These are phyloP conservation scores for Dallia pectoralis DNA, from an alignment of 2,797 vertebrate species.

Conservation along the genomic window DNA sequence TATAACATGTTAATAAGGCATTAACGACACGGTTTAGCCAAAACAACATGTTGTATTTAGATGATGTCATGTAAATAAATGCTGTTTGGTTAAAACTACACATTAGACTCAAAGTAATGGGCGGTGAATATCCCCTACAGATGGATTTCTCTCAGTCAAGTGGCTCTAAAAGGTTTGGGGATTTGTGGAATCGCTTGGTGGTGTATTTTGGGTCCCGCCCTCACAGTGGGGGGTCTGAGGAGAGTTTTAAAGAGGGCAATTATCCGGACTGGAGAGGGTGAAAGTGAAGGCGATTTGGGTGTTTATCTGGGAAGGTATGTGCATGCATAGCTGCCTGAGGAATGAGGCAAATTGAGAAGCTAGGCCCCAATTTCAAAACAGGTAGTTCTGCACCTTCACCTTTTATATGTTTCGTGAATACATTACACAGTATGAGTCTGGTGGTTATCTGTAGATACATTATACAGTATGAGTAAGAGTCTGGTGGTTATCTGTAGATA, in stretches of 20 bases:
- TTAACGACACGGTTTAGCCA: constrained; percentile 34
- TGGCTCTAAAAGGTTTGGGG: constrained; percentile 77
- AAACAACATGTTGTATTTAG: constrained; percentile 53
- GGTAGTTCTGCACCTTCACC: no score
- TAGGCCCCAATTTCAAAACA: no score
- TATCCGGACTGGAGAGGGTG: constrained; percentile 64
- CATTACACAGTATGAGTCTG: no score
- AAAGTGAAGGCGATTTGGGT: constrained; percentile 67
- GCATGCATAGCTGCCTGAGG: neutral
- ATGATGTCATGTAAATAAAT: constrained; percentile 68
- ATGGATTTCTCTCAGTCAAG: constrained; percentile 72
- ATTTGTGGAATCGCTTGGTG: constrained; percentile 60
- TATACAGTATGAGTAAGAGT: no score
- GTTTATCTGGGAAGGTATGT: constrained; percentile 26
- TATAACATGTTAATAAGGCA: constrained; percentile 52
- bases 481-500: no score
- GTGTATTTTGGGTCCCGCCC: constrained; percentile 63
- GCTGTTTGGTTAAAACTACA: constrained; percentile 59
- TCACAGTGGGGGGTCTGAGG: constrained; percentile 66
- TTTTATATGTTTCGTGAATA: no score
- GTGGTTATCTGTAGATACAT: no score
- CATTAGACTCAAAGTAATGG: constrained; percentile 71
- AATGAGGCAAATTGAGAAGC: no score
- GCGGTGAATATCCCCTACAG: constrained; percentile 65
- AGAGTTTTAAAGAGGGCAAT: constrained; percentile 71